phyloP scores from a whole-genome alignment of 2,797 vertebrate species.

The Gallirallus australis region DNA sequence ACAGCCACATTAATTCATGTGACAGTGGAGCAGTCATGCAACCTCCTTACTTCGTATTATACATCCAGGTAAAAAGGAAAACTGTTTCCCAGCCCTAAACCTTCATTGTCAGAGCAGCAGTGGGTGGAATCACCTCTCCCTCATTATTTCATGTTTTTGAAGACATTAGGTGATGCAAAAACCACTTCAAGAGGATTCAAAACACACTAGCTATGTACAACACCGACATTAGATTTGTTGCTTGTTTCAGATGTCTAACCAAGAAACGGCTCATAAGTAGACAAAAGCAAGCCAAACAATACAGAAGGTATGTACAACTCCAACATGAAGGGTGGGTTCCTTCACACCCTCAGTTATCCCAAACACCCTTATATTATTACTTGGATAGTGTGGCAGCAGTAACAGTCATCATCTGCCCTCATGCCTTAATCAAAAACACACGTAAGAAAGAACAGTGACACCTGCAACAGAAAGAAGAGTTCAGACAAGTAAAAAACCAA shows the following conservation, averaged over 20 bases:
- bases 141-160: background rate
- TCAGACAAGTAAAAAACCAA: no score
- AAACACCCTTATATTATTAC: background rate
- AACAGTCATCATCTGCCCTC: background rate
- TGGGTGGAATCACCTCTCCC: background rate
- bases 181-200: background rate
- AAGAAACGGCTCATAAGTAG: background rate
- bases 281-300: background rate
- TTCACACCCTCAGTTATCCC: background rate
- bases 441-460: background rate
- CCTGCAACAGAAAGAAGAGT: background rate
- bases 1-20: background rate
- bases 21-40: background rate
- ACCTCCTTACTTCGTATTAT: background rate
- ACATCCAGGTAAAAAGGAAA: background rate
- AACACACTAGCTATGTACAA: background rate
- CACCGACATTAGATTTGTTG: background rate
- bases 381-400: background rate
- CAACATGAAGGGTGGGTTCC: background rate
- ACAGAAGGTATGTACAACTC: background rate
- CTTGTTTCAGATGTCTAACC: background rate
- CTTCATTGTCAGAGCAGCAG: background rate
- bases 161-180: background rate
- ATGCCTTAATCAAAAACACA: background rate
- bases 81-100: background rate